Evolutionary conservation across 2,113 vertebrate genomes (phyloP), one percentile per base, ranked within the genome.

Genomic region (Pedetes capensis): DNA sequence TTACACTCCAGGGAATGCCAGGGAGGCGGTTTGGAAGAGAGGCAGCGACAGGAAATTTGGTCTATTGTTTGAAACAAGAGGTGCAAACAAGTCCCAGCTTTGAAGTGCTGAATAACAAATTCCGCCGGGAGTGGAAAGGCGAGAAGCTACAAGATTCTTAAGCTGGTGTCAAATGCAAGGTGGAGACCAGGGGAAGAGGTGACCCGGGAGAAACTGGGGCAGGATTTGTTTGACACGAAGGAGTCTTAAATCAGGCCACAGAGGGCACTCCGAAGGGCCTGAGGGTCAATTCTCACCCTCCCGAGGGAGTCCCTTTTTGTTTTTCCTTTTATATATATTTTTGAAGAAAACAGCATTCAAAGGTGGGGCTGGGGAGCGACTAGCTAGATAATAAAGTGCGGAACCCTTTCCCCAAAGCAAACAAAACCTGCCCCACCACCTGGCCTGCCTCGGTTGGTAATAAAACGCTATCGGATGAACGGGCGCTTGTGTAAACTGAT

Each of bases 21-120:
- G 78, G 63, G 78, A 84, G 91, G 82, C 91, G 17, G 44, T 87
- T 93, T 79, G 94, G 82, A 92, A 94, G 92, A 91, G 89, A 92
- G 59, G 78, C 78, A 49, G 94, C 3, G 71, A 95, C 93, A 97
- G 97, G 97, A 96, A 97, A 94, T 97, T 93, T 90, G 94, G 94
- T 90, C 95, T 96, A 97, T 97, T 97, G 95, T 97, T 95, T 95
- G 81, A 92, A 95, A 94, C 95, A 87, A 96, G 95, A 96, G 95
- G 95, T 90, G 92, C 95, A 96, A 93, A 96, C 93, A 95, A 95
- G 92, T 68, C 93, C 80, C 59, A 1, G 18, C 95, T 97, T 96
- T 97, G 96, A 96, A 96, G 95, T 71, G 87, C 88, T 90, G 78
- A 96, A 96, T 74, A 94, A 82, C 93, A 93, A 76, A 96, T 94